phyloP scores from a whole-genome alignment of 2,888 invertebrate species.

The Eueremaeus valkanovi region DNA sequence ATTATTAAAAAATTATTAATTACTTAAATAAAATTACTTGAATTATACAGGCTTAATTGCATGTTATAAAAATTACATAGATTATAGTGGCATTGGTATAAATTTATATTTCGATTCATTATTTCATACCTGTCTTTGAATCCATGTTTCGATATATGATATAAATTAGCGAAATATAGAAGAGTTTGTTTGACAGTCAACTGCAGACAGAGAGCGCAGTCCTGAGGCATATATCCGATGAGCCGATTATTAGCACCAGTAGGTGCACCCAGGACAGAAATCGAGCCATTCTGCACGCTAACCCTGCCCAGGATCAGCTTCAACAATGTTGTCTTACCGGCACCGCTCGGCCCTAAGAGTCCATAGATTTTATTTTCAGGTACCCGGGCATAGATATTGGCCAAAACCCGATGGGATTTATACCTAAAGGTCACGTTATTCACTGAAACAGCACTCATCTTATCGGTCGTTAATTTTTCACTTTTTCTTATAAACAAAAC shows the following conservation, averaged over 20 bases:
- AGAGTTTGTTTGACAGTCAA: slow-evolving; percentile 33
- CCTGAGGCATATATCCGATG: slow-evolving; percentile 40
- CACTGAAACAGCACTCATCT: too few species aligned
- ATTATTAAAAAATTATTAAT: too few species aligned
- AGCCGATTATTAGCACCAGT: slow-evolving; percentile 23
- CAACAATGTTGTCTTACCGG: slow-evolving; percentile 34
- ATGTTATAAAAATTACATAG: too few species aligned
- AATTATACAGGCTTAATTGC: too few species aligned
- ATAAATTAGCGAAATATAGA: slow-evolving; percentile 35
- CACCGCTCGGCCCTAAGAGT: slow-evolving; percentile 35
- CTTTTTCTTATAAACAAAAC: too few species aligned
- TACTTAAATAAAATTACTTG: too few species aligned
- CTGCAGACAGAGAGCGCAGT: slow-evolving; percentile 28
- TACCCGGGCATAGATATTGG: slow-evolving; percentile 19
- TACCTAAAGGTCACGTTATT: slow-evolving; percentile 28
- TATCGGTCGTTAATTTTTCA: too few species aligned
- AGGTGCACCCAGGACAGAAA: slow-evolving; percentile 5
- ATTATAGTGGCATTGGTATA: too few species aligned
- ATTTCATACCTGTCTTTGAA: slow-evolving; percentile 17
- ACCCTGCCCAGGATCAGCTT: slow-evolving; percentile 34
- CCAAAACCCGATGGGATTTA: slow-evolving; percentile 10
- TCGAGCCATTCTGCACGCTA: not conserved
- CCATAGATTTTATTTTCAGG: slow-evolving; percentile 30
- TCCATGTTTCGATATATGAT: not conserved
- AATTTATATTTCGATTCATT: not conserved